These are phyloP conservation scores for Ascaphus truei DNA, from an alignment of 2,113 vertebrate species.

Conservation along the genomic window DNA sequence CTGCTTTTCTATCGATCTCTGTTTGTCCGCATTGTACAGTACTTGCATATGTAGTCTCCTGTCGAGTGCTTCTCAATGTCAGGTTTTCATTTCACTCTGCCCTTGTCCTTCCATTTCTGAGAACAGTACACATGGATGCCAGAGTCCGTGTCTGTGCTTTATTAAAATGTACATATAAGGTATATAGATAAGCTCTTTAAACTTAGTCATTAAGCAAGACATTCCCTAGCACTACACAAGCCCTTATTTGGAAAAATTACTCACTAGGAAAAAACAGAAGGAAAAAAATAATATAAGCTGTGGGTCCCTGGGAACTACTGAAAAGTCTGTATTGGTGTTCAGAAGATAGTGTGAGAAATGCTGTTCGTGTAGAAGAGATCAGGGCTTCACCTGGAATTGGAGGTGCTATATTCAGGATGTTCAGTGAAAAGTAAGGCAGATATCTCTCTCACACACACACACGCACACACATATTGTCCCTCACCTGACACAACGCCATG, in stretches of 20 bases:
- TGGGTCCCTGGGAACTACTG: not conserved
- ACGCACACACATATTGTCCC: too few species aligned
- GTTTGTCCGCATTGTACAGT: constrained; percentile 25
- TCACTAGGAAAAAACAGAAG: not conserved
- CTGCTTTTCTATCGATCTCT: constrained; percentile 24
- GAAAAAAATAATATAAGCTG: not conserved
- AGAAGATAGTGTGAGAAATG: too few species aligned
- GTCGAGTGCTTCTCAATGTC: constrained; percentile 26
- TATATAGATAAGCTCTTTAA: constrained; percentile 15
- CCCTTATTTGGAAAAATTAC: constrained; percentile 1
- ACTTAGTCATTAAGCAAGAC: constrained; percentile 19
- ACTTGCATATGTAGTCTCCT: constrained; percentile 38
- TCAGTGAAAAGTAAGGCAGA: too few species aligned
- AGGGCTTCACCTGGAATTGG: too few species aligned
- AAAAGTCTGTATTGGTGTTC: not conserved
- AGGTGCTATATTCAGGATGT: too few species aligned
- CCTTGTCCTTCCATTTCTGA: not conserved
- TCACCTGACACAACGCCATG: too few species aligned
- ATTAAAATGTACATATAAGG: constrained; percentile 19
- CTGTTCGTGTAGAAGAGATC: too few species aligned
- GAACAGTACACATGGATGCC: not conserved
- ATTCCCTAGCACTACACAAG: not conserved
- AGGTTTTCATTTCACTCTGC: constrained; percentile 31
- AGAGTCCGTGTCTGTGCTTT: not conserved
- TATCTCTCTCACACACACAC: too few species aligned